These are phyloP conservation scores for Caenorhabditis japonica DNA, from an alignment of 2,888 invertebrate species.

Conservation along the genomic window DNA sequence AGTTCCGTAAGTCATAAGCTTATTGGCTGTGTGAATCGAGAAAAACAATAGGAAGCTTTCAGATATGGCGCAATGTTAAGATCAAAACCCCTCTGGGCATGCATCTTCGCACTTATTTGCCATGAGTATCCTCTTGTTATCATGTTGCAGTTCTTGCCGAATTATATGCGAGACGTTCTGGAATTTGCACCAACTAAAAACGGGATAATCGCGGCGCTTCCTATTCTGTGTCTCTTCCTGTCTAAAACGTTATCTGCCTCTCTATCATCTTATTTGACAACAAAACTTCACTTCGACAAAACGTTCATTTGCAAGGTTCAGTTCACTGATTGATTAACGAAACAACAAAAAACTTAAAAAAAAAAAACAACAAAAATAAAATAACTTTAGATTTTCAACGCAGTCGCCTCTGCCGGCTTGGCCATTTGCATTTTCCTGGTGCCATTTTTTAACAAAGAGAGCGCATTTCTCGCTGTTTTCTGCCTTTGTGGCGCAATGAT, in stretches of 20 bases:
- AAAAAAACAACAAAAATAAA: too few species aligned
- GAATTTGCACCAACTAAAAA: constrained; percentile 76
- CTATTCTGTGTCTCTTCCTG: constrained; percentile 72
- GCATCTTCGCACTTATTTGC: constrained; percentile 70
- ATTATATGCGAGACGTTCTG: constrained; percentile 75
- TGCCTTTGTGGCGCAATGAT: constrained; percentile 74
- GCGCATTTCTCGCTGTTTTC: constrained; percentile 68
- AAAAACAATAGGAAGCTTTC: background rate
- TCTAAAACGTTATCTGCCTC: constrained; percentile 73
- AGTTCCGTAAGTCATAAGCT: constrained; percentile 61
- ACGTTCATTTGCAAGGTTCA: constrained; percentile 72
- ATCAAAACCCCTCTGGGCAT: constrained; percentile 72
- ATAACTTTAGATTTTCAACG: constrained; percentile 72
- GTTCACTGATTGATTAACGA: background rate
- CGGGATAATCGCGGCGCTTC: constrained; percentile 68
- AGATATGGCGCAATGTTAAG: constrained; percentile 66
- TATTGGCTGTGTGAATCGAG: background rate
- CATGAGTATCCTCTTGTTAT: constrained; percentile 73
- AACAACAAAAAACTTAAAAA: background rate
- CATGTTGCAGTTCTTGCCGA: constrained; percentile 74
- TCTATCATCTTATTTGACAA: constrained; percentile 71
- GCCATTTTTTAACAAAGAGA: constrained; percentile 71
- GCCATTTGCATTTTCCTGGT: constrained; percentile 70
- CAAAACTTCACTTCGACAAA: constrained; percentile 63
- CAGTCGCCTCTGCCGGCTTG: constrained; percentile 70